Base-by-base conservation (phyloP, 23 tunicate species). In the Phallusia fumigata region DNA sequence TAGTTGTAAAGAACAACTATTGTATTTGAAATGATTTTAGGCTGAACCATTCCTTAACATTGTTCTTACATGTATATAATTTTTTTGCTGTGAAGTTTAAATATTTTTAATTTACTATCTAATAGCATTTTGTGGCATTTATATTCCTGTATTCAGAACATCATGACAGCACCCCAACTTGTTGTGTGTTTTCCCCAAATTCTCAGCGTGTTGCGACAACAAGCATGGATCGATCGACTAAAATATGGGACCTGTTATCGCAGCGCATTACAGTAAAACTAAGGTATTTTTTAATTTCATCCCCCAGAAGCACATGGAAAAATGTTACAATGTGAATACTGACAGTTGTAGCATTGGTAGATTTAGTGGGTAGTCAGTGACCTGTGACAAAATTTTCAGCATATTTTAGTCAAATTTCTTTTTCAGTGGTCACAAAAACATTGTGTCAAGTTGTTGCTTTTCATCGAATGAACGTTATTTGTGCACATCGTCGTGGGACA, bases 401-500 rank as follows among this genome's bases (percentile, higher is more conserved):
- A 58, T 1, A 6, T 58, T 22, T 58, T 58, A 24, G 13, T 58
- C 2, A 22, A 58, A 77, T 0, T 26, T 53, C 49, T 76, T 52
- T 73, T 77, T 15, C 53, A 90, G 85, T 18, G 98, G 89, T 35
- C 98, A 94, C 85, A 78, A 77, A 50, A 94, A 94, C 50, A 86
- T 89, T 19, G 90, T 94, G 10, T 89, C 98, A 21, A 86, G 85
- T 77, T 94, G 98, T 73, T 86, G 90, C 32, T 94, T 94, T 65
- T 85, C 91, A 21, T 64, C 82, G 28, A 94, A 94, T 64, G 91
- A 94, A 69, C 65, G 90, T 22, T 89, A 81, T 49, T 75, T 94
- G 44, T 74, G 88, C 74, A 94, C 98, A 0, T 32, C 87, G 3
- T 85, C 98, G 0, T 94, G 98, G 98, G 98, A 94, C 49, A 94